A percentile compares a stretch with the other conserved stretches of the same genome.
Conservation (phyloP, 2,113 vertebrate species). For the Notothenia coriiceps region DNA sequence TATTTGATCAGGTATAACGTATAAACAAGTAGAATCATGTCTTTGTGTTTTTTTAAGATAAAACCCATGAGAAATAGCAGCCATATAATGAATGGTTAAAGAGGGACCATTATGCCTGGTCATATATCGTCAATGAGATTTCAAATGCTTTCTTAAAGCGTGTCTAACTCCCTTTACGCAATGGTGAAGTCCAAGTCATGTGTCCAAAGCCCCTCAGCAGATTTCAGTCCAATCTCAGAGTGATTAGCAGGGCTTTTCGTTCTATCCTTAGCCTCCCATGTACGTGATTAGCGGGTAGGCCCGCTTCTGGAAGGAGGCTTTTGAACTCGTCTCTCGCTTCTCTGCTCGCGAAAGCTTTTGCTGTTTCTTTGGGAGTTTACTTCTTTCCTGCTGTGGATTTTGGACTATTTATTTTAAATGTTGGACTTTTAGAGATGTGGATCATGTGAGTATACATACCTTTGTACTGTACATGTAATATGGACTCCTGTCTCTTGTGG, state of each 20-base stretch:
- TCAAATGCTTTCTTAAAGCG: constrained; percentile 43
- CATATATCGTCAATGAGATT: constrained; percentile 38
- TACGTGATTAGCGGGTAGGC: constrained; percentile 84
- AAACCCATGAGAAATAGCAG: not conserved
- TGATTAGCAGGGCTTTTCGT: constrained; percentile 90
- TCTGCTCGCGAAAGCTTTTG: constrained; percentile 23
- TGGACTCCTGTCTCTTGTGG: not conserved
- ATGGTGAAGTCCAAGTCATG: constrained; percentile 73
- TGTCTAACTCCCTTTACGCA: constrained; percentile 77
- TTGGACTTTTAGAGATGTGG: constrained; percentile 13
- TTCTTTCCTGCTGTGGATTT: constrained; percentile 14
- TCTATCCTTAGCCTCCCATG: constrained; percentile 89
- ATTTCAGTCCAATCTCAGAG: constrained; percentile 85
- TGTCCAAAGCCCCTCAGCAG: constrained; percentile 83
- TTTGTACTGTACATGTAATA: not conserved
- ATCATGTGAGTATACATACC: constrained; percentile 73
- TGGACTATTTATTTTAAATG: constrained; percentile 11
- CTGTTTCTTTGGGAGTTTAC: constrained; percentile 34
- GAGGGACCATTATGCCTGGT: constrained; percentile 20
- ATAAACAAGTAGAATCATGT: no score
- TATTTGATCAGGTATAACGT: not conserved
- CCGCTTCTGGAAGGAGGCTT: constrained; percentile 56
- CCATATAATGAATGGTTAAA: not conserved
- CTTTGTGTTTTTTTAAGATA: not conserved
- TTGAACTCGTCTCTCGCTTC: constrained; percentile 53